Base-by-base conservation (phyloP, 2,888 invertebrate species). In the Lobophora halterata region DNA sequence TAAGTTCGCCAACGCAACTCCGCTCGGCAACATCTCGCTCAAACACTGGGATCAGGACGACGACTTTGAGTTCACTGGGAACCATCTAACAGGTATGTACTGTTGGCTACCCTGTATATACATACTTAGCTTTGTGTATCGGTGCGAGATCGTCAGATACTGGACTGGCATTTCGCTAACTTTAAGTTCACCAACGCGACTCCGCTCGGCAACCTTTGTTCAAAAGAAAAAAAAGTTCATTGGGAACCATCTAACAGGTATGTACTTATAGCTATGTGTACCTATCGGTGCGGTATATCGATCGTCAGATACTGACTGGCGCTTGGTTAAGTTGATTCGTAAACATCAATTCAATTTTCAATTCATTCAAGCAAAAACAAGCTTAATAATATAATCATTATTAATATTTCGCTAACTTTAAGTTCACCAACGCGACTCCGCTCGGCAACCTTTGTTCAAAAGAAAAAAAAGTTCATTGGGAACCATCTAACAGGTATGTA, bases 41-140 rank as follows among this genome's bases (percentile, higher is more conserved):
- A 98, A 98, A 74, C 97, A 99, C 72, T 99, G 98, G 99, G 98
- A 99, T 74, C 98, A 98, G 82, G 99, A 99, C 76, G 99, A 99
- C 86, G 98, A 98, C 82, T 98, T 97, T 82, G 99, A 98, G 82
- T 98, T 99, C 74, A 97, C 97, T 33, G 99, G 99, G 45, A 97
- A 95, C 79, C 98, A 99, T 90, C 90, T 98, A 67, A 98, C 97
- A 90, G 95, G 96, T 96, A 78, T 23, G 51, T 52, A 28, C 8
- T n/a, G n/a, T n/a, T n/a, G n/a, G n/a, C n/a, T n/a, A n/a, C n/a
- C n/a, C n/a, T n/a, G n/a, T n/a, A n/a, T n/a, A n/a, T n/a, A n/a
- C n/a, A n/a, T n/a, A n/a, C n/a, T n/a, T n/a, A n/a, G 68, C 97
- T 98, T 3, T 98, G 97, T 72, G 86, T 98, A 46, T 97, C 97